phyloP scores from a whole-genome alignment of 2,113 vertebrate genomes.

The Urocitellus parryii region DNA sequence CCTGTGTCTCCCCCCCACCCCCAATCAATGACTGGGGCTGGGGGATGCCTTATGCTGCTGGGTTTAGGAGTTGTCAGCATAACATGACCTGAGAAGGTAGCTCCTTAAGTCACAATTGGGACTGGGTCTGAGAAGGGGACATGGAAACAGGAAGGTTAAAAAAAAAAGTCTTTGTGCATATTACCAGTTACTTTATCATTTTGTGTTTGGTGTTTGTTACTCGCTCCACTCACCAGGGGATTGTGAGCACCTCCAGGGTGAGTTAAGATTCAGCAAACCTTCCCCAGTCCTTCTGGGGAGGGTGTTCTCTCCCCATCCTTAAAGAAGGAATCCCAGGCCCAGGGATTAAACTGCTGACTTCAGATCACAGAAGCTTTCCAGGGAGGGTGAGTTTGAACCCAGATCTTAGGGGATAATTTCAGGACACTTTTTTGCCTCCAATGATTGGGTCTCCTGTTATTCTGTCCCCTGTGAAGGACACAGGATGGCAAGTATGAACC shows the following conservation, averaged over 20 bases:
- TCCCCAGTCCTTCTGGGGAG: background rate
- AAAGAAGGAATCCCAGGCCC: background rate
- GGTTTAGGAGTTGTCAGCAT: background rate
- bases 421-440: background rate
- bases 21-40: background rate
- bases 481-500: background rate
- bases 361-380: background rate
- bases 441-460: accelerated
- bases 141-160: background rate
- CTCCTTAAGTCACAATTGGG: background rate
- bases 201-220: background rate
- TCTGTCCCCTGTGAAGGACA: background rate
- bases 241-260: background rate
- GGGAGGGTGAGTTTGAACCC: background rate
- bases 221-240: too few species aligned
- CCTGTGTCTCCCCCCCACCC: background rate
- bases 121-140: background rate
- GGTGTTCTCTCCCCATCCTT: background rate
- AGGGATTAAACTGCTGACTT: background rate
- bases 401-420: background rate
- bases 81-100: background rate
- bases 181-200: too few species aligned
- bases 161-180: background rate
- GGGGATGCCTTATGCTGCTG: background rate
- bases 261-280: background rate